Conservation (phyloP, 2,113 vertebrate species). For the Semnornis frantzii region DNA sequence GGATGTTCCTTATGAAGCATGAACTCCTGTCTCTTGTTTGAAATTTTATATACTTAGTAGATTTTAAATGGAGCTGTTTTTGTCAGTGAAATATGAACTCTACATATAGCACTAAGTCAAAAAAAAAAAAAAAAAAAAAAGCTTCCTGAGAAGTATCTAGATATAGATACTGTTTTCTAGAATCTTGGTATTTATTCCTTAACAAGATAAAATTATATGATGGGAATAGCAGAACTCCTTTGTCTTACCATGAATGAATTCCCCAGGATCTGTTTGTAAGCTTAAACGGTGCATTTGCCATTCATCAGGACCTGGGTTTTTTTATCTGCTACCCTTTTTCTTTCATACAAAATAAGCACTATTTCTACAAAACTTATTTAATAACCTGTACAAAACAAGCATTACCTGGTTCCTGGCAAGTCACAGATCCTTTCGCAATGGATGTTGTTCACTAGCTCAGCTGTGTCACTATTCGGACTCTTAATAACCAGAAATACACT, state of each 20-base stretch:
- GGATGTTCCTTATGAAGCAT: neutral
- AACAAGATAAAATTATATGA: neutral
- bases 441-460: neutral
- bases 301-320: neutral
- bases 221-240: neutral
- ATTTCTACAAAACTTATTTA: neutral
- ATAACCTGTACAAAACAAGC: neutral
- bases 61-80: neutral
- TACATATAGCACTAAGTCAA: neutral
- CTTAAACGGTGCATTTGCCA: neutral
- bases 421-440: neutral
- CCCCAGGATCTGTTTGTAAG: neutral
- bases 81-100: neutral
- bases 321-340: neutral
- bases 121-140: neutral
- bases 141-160: neutral
- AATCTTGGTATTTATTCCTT: neutral
- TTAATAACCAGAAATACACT: neutral
- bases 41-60: neutral
- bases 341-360: neutral
- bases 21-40: neutral
- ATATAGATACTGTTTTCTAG: neutral
- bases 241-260: neutral
- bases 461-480: neutral
- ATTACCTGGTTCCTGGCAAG: neutral